Percentiles rank a stretch among this genome's conserved stretches.
Conservation (phyloP, 2,113 vertebrate species). For the Steatornis caripensis region DNA sequence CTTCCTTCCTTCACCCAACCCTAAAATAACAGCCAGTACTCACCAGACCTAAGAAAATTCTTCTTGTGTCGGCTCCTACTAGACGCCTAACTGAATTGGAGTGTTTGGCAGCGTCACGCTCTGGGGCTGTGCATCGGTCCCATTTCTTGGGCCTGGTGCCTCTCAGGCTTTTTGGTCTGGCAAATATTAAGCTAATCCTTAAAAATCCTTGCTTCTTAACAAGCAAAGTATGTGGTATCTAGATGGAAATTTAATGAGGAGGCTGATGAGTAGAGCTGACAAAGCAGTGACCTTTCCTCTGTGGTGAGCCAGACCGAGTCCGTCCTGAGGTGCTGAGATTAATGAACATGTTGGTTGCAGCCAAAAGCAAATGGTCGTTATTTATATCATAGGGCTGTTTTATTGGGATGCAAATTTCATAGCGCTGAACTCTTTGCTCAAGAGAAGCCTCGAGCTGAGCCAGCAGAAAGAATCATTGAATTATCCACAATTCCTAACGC, state of each 20-base stretch:
- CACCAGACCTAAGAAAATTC: not conserved
- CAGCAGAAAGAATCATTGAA: constrained; percentile 22
- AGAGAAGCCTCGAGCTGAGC: constrained; percentile 19
- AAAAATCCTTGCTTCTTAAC: not conserved
- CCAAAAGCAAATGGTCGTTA: not conserved
- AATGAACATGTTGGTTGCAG: not conserved
- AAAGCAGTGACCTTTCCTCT: constrained; percentile 22
- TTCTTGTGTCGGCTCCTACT: not conserved
- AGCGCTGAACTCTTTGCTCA: not conserved
- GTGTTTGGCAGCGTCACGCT: not conserved
- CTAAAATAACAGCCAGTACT: not conserved
- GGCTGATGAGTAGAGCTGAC: not conserved
- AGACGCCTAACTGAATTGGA: not conserved
- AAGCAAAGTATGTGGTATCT: not conserved
- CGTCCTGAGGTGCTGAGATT: not conserved
- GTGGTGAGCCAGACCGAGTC: not conserved
- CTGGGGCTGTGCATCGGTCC: not conserved
- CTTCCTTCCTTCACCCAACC: not conserved
- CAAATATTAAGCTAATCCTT: not conserved
- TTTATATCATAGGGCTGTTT: not conserved
- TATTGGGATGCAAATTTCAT: not conserved
- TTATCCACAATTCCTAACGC: not conserved
- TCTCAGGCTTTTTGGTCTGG: not conserved
- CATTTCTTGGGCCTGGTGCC: not conserved
- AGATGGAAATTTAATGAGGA: constrained; percentile 40